Conservation (phyloP, 1,140 invertebrate species). For the Apolygus lucorum region DNA sequence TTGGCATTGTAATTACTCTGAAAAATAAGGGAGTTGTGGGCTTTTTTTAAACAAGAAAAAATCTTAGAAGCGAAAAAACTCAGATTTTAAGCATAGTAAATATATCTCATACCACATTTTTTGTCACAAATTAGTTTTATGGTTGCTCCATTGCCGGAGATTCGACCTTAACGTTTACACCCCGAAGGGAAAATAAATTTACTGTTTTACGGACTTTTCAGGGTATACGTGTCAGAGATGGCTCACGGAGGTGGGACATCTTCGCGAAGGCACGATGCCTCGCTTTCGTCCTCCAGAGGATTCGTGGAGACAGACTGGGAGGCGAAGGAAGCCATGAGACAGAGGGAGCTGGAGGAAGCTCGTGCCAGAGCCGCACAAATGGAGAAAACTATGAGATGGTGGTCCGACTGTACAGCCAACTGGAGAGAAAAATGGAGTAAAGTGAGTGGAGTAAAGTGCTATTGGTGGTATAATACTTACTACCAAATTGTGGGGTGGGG, state of each 20-base stretch:
- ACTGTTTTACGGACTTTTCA: background rate
- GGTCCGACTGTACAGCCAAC: slow-evolving; percentile 84
- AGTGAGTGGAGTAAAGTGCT: no score
- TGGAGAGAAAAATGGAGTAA: slow-evolving; percentile 96
- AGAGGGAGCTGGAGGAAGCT: slow-evolving; percentile 82
- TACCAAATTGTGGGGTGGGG: no score
- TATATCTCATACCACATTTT: no score
- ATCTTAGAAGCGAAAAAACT: no score
- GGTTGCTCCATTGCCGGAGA: no score
- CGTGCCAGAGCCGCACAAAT: slow-evolving; percentile 85
- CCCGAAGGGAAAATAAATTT: no score
- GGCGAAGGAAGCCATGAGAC: slow-evolving; percentile 56
- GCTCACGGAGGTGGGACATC: slow-evolving; percentile 31
- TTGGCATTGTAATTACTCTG: background rate
- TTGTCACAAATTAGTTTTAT: no score
- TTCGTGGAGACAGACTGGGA: slow-evolving; percentile 54
- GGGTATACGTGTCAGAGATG: slow-evolving; percentile 20
- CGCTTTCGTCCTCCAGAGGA: slow-evolving; percentile 23
- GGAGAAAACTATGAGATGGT: slow-evolving; percentile 99
- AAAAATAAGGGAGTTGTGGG: background rate
- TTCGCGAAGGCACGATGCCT: slow-evolving; percentile 24
- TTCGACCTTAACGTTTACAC: no score
- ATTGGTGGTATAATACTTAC: no score
- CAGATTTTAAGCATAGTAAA: no score
- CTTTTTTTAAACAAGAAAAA: no score